phyloP scores from a whole-genome alignment of 2,888 invertebrate genomes.

The Agelastica alni region DNA sequence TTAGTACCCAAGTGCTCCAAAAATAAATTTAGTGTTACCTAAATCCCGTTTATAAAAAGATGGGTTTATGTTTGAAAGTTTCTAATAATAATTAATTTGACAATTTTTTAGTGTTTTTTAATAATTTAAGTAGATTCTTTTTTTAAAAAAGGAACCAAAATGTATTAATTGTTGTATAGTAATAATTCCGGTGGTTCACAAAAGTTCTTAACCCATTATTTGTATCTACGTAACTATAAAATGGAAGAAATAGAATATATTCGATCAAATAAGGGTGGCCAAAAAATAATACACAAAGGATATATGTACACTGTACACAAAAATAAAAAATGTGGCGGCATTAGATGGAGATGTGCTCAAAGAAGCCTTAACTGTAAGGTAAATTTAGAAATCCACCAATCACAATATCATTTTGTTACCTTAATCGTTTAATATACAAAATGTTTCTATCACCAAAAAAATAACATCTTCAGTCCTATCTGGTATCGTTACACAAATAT shows the following conservation, averaged over 20 bases:
- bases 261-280: slow-evolving; percentile 57
- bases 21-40: slow-evolving; percentile 27
- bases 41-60: slow-evolving; percentile 13
- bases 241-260: slow-evolving; percentile 33
- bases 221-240: not conserved
- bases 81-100: not conserved
- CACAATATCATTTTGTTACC: no score
- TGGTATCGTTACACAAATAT: no score
- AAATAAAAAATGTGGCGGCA: slow-evolving; percentile 53
- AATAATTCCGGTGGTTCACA: slow-evolving; percentile 8
- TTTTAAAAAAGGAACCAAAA: not conserved
- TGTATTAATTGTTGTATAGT: not conserved
- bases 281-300: slow-evolving; percentile 57
- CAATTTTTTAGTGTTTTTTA: not conserved
- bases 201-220: slow-evolving; percentile 1
- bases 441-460: no score
- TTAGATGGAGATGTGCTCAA: slow-evolving; percentile 58
- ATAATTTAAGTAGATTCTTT: not conserved
- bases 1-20: slow-evolving; percentile 22
- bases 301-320: slow-evolving; percentile 60
- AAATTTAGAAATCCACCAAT: no score
- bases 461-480: no score
- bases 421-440: no score
- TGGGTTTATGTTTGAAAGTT: not conserved
- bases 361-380: slow-evolving; percentile 56